These are phyloP conservation scores for Meandrusa payeni DNA, from an alignment of 2,888 invertebrate genomes.

Conservation along the genomic window DNA sequence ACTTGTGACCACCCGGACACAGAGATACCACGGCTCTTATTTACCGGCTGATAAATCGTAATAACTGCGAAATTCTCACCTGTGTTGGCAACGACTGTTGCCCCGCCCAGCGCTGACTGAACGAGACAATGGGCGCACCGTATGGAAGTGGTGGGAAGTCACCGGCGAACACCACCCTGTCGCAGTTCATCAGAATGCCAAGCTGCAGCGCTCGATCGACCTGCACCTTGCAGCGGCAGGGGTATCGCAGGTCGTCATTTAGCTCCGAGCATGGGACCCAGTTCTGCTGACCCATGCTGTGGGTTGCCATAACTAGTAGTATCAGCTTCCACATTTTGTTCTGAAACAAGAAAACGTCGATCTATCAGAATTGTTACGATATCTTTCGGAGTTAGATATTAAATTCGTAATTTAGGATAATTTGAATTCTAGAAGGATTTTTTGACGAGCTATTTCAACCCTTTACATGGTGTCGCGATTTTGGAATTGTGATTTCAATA, in stretches of 20 bases:
- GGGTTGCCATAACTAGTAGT: conserved; percentile 51
- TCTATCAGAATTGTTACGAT: too few relatives aligned
- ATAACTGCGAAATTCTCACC: too few relatives aligned
- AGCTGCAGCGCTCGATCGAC: conserved; percentile 74
- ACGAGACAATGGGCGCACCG: conserved; percentile 89
- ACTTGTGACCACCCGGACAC: too few relatives aligned
- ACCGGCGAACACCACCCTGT: conserved; percentile 88
- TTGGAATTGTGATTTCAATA: too few relatives aligned
- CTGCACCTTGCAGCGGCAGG: conserved; percentile 82
- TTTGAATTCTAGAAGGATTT: too few relatives aligned
- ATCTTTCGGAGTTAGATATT: too few relatives aligned
- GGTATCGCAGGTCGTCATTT: conserved; percentile 87
- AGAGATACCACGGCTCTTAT: too few relatives aligned
- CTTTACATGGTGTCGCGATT: too few relatives aligned
- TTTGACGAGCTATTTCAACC: too few relatives aligned
- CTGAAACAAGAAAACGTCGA: conserved; percentile 43
- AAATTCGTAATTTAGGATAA: too few relatives aligned
- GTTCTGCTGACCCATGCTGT: conserved; percentile 53
- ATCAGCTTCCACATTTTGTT: conserved; percentile 57
- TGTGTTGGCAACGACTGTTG: conserved; percentile 90
- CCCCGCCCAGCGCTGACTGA: conserved; percentile 89
- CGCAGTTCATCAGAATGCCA: conserved; percentile 89
- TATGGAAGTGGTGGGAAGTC: conserved; percentile 89
- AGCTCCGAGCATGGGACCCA: conserved; percentile 90
- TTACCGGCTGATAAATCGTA: too few relatives aligned